Conservation (phyloP, 2,888 invertebrate species). For the Keiferia lycopersicella region DNA sequence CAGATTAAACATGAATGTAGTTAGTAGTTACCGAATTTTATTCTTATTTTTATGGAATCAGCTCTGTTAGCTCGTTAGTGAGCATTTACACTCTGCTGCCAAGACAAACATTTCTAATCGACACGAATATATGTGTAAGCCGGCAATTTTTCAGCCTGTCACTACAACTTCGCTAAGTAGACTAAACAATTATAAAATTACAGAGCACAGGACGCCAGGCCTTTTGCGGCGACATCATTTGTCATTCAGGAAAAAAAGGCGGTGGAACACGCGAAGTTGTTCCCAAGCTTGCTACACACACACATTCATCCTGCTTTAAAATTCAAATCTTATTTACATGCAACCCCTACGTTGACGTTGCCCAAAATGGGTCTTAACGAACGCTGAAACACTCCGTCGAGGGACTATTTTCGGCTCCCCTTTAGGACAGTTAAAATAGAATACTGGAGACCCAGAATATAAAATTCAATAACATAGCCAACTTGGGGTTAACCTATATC, state of each 20-base stretch:
- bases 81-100: background rate
- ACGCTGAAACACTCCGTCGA: slow-evolving; percentile 49
- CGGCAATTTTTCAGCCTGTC: slow-evolving; percentile 9
- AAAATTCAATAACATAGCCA: slow-evolving; percentile 63
- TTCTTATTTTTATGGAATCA: no score
- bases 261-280: slow-evolving; percentile 36
- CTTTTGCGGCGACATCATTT: slow-evolving; percentile 28
- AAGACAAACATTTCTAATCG: slow-evolving; percentile 2
- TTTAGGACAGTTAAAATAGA: slow-evolving; percentile 69
- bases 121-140: background rate
- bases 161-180: slow-evolving; percentile 13
- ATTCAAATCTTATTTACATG: slow-evolving; percentile 76
- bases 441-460: slow-evolving; percentile 59
- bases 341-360: slow-evolving; percentile 56
- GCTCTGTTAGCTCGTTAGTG: background rate
- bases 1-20: no score
- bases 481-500: slow-evolving; percentile 44
- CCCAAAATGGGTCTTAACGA: slow-evolving; percentile 60
- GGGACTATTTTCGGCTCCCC: slow-evolving; percentile 71
- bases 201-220: slow-evolving; percentile 24
- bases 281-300: slow-evolving; percentile 12
- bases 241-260: slow-evolving; percentile 31
- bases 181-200: slow-evolving; percentile 25
- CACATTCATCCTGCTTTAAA: slow-evolving; percentile 55
- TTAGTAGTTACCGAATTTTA: no score